These are phyloP conservation scores for Trichoplusia ni DNA, from an alignment of 1,140 invertebrate genomes.

Conservation along the genomic window DNA sequence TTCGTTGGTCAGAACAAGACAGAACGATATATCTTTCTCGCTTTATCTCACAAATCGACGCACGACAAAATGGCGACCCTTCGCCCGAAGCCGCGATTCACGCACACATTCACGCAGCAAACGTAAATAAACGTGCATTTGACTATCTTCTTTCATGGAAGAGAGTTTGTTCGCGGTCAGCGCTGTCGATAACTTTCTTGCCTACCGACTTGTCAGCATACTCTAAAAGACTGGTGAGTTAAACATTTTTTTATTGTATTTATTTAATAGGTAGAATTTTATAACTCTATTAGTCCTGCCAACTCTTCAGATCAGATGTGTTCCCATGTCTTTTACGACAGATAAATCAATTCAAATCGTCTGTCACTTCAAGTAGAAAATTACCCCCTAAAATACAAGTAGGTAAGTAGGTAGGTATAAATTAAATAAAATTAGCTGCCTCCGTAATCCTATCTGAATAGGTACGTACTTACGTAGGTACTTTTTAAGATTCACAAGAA, in stretches of 20 bases:
- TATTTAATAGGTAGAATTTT: not conserved
- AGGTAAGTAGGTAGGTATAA: too few species aligned
- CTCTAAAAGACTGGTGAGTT: constrained; percentile 5
- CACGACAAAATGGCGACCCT: constrained; percentile 2
- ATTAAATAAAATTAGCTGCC: too few species aligned
- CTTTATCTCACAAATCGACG: constrained; percentile 1
- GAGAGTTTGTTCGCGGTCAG: constrained; percentile 2
- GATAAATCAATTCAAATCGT: too few species aligned
- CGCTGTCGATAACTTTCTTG: constrained; percentile 1
- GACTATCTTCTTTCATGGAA: constrained; percentile 22
- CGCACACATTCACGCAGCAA: not conserved
- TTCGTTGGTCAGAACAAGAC: not conserved
- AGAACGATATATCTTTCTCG: not conserved
- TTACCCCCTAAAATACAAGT: too few species aligned
- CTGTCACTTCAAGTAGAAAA: too few species aligned
- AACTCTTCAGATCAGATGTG: not conserved
- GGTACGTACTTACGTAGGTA: too few species aligned
- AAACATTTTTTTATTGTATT: not conserved
- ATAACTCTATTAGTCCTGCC: not conserved
- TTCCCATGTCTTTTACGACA: too few species aligned
- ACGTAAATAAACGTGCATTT: not conserved
- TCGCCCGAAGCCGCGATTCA: not conserved
- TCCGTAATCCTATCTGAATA: too few species aligned
- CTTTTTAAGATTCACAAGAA: too few species aligned
- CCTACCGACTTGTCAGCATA: not conserved